Evolutionary conservation across 1,140 invertebrate species (phyloP), one percentile per base, ranked within the genome.

Genomic region (Brachystomella parvula): DNA sequence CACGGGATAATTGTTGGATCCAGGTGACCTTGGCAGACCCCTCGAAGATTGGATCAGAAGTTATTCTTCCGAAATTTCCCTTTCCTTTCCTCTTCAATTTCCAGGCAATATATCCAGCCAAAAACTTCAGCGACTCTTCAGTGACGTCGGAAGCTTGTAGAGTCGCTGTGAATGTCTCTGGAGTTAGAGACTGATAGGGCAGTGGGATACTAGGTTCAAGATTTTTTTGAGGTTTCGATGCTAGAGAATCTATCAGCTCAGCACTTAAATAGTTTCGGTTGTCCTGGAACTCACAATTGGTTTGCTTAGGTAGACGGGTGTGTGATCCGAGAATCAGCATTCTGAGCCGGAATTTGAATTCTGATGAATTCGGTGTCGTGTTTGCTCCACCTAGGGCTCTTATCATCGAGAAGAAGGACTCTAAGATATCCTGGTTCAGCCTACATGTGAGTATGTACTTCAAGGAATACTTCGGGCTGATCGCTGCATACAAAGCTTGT

Each of bases 391-490:
- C 71, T 12, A 66, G 57, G 3, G 35, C 31, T 26, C 73, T 21
- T 17, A 71, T 69, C 3, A 21, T 19, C 0, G 69, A 71, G 58
- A 74, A 74, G 1, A 72, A 66, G 32, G 47, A 66, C 64, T 74
- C 71, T 17, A 71, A 32, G 29, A 28, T 61, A 32, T 72, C 72
- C 39, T 72, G 70, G 39, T 70, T 72, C 1, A 71, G 31, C 24
- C 66, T 33, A 1, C 44, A 12, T 17, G 71, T 70, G 2, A 71
- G 56, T 29, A 73, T 57, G 47, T 70, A 73, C 0, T 24, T 29
- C 3, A 57, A 32, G 1, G 29, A 35, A 28, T 64, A 32, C 47
- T 15, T 56, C 2, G 30, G 31, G 21, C 47, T 58, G 31, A 71
- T 30, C 17, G 69, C 57, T 9, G 26, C 61, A 39, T 39, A 71